A percentile compares a stretch with the other conserved stretches of the same genome.
These are phyloP conservation scores for Pao palembangensis DNA, from an alignment of 2,113 vertebrate genomes.

Conservation along the genomic window DNA sequence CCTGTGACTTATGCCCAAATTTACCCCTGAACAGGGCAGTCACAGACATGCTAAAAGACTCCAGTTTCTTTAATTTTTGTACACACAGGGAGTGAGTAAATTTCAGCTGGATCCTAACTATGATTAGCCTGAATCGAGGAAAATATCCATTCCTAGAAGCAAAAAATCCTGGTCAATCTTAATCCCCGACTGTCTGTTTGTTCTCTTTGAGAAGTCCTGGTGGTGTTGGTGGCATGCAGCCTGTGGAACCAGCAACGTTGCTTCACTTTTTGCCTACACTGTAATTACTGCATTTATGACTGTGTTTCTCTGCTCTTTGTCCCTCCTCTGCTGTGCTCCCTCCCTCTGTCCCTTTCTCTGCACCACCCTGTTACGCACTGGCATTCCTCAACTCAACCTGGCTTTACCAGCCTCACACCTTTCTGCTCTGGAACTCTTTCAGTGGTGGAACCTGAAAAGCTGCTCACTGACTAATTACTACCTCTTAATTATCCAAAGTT, in stretches of 20 bases:
- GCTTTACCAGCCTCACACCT: constrained; percentile 25
- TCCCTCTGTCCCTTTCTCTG: constrained; percentile 32
- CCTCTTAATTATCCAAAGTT: background rate
- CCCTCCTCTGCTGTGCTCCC: constrained; percentile 43
- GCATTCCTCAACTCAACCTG: constrained; percentile 55
- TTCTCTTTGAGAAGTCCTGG: background rate
- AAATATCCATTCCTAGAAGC: constrained; percentile 51
- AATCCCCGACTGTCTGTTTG: background rate
- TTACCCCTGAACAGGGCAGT: constrained; percentile 66
- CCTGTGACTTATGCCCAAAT: constrained; percentile 64
- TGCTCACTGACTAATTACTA: constrained; percentile 10
- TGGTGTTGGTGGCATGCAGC: constrained; percentile 25
- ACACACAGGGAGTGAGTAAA: background rate
- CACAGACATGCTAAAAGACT: constrained; percentile 54
- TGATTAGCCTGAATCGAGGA: constrained; percentile 56
- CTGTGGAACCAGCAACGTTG: constrained; percentile 26
- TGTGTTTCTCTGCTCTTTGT: constrained; percentile 39
- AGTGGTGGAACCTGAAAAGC: constrained; percentile 64
- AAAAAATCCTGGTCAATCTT: background rate
- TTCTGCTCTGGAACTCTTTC: constrained; percentile 11
- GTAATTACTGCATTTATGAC: constrained; percentile 59
- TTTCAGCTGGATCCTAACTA: constrained; percentile 3
- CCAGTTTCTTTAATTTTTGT: background rate
- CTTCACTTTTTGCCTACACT: constrained; percentile 35
- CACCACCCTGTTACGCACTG: constrained; percentile 42